phyloP scores from a whole-genome alignment of 2,113 vertebrate genomes.

The Pterocles orientalis region DNA sequence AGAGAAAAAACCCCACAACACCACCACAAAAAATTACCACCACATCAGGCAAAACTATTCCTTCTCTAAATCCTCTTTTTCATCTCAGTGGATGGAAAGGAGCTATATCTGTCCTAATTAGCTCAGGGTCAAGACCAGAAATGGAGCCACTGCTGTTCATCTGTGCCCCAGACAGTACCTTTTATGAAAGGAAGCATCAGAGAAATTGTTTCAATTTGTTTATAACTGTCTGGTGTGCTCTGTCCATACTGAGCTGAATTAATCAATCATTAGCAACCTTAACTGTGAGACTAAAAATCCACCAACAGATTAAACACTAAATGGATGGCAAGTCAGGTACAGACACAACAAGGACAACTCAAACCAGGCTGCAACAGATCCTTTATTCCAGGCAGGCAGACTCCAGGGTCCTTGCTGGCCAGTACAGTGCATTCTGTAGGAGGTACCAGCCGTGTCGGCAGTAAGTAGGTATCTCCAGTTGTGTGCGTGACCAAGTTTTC shows the following conservation, averaged over 20 bases:
- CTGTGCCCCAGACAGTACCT: not conserved
- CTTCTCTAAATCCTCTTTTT: not conserved
- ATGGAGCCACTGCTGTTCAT: not conserved
- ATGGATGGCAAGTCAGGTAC: not conserved
- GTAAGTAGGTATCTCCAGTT: not conserved
- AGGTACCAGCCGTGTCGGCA: too few species aligned
- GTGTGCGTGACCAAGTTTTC: rapidly evolving
- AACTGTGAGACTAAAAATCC: not conserved
- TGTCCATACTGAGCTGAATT: not conserved
- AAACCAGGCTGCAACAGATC: not conserved
- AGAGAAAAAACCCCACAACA: not conserved
- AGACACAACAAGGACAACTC: not conserved
- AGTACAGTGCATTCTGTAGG: rapidly evolving
- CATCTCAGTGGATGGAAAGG: not conserved
- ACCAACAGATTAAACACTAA: not conserved
- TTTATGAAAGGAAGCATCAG: not conserved
- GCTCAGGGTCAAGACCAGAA: not conserved
- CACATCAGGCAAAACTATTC: not conserved
- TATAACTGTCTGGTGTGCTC: not conserved
- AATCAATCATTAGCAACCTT: slow-evolving; percentile 16
- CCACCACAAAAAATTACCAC: not conserved
- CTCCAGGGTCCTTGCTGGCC: not conserved
- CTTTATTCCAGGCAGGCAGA: not conserved
- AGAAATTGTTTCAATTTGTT: not conserved
- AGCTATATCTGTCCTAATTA: not conserved